Conservation (phyloP, 2,113 vertebrate genomes). For the Ovis canadensis region DNA sequence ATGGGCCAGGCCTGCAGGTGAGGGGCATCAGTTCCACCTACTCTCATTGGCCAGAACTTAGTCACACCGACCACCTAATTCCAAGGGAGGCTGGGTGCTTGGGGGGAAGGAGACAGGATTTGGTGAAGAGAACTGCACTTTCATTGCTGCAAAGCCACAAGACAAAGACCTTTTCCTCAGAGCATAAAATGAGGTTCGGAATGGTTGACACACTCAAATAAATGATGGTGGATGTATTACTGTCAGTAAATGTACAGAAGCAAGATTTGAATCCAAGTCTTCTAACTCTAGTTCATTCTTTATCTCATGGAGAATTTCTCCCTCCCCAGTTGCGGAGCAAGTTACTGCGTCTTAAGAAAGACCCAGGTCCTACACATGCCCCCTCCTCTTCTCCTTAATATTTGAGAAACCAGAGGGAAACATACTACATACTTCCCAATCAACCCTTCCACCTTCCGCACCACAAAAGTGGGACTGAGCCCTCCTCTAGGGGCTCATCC, state of each 20-base stretch:
- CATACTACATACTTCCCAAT: not conserved
- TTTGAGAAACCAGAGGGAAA: not conserved
- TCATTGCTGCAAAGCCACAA: not conserved
- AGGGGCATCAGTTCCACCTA: not conserved
- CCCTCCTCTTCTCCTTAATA: not conserved
- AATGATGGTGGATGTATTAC: not conserved
- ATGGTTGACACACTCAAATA: not conserved
- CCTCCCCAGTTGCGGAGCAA: not conserved
- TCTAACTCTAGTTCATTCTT: not conserved
- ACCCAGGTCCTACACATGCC: not conserved
- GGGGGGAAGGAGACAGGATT: not conserved
- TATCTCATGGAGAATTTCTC: not conserved
- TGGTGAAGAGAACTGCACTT: not conserved
- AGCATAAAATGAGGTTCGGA: not conserved
- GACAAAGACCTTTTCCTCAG: not conserved
- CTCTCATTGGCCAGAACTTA: not conserved
- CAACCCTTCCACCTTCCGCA: not conserved
- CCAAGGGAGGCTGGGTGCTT: not conserved
- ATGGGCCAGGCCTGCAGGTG: not conserved
- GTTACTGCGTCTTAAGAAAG: not conserved
- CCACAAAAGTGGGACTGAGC: not conserved
- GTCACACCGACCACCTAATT: not conserved
- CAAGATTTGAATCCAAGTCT: not conserved
- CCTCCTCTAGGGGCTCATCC: not conserved
- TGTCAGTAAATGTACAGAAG: not conserved